phyloP scores from a whole-genome alignment of 2,113 vertebrate genomes.

The Dipodomys spectabilis region DNA sequence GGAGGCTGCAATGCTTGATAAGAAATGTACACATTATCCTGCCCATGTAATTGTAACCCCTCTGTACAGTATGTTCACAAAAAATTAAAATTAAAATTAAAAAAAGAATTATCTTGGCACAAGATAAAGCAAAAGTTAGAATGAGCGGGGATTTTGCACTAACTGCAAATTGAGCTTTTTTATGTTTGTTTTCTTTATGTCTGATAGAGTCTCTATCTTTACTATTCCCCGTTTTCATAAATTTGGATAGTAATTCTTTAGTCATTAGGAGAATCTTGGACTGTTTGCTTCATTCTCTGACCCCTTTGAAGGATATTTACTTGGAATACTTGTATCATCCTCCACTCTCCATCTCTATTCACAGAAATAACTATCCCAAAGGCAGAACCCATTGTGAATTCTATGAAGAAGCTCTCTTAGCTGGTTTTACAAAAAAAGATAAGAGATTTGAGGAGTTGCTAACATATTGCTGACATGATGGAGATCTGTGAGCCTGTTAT shows the following conservation, averaged over 20 bases:
- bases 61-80: too few species aligned
- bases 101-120: neutral
- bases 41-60: too few species aligned
- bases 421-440: neutral
- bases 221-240: neutral
- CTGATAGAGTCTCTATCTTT: neutral
- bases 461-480: neutral
- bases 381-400: neutral
- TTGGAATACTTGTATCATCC: conserved; percentile 5
- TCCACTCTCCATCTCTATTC: neutral
- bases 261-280: neutral
- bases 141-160: neutral
- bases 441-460: neutral
- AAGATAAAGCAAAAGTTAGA: neutral
- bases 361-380: neutral
- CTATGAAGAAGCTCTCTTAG: neutral
- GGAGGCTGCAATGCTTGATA: too few species aligned
- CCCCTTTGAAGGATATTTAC: neutral
- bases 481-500: neutral
- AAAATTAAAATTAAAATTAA: too few species aligned
- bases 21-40: too few species aligned
- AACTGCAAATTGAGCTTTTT: neutral
- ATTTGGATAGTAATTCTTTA: conserved; percentile 1
- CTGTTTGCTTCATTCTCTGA: neutral
- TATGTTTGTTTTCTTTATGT: neutral